phyloP scores from a whole-genome alignment of 2,797 vertebrate species.

The Girardinus metallicus region DNA sequence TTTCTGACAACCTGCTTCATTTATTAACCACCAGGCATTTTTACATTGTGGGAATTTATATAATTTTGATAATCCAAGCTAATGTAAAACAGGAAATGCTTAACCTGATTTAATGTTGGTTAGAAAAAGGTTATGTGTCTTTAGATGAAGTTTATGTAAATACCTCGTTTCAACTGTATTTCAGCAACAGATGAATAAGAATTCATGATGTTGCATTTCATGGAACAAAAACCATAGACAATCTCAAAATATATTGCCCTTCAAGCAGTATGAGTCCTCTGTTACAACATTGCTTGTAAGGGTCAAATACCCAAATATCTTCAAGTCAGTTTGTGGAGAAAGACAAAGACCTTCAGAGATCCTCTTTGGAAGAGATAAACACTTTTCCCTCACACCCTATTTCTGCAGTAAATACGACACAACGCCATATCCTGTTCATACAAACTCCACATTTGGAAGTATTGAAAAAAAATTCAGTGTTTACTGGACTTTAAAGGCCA shows the following conservation, averaged over 20 bases:
- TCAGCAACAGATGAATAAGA: not conserved
- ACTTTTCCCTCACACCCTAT: not conserved
- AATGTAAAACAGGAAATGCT: not conserved
- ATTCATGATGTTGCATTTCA: too few species aligned
- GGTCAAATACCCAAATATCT: not conserved
- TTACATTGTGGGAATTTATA: not conserved
- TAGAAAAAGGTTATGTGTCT: not conserved
- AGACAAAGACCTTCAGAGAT: not conserved
- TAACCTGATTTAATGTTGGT: not conserved
- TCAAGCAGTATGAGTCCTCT: not conserved
- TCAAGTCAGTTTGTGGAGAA: not conserved
- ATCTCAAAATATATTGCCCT: not conserved
- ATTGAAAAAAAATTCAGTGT: not conserved
- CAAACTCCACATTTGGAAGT: not conserved
- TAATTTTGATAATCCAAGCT: not conserved
- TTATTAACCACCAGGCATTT: not conserved
- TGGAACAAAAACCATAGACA: too few species aligned
- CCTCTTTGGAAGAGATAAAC: not conserved
- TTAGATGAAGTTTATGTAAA: not conserved
- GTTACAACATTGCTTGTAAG: not conserved
- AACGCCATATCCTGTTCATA: not conserved
- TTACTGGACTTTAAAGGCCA: not conserved
- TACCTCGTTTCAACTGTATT: not conserved
- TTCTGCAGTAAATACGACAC: not conserved
- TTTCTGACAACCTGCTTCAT: not conserved